A percentile compares a stretch with the other conserved stretches of the same genome.
Conservation (phyloP, 2,888 invertebrate species). For the Oeneis ivallda region DNA sequence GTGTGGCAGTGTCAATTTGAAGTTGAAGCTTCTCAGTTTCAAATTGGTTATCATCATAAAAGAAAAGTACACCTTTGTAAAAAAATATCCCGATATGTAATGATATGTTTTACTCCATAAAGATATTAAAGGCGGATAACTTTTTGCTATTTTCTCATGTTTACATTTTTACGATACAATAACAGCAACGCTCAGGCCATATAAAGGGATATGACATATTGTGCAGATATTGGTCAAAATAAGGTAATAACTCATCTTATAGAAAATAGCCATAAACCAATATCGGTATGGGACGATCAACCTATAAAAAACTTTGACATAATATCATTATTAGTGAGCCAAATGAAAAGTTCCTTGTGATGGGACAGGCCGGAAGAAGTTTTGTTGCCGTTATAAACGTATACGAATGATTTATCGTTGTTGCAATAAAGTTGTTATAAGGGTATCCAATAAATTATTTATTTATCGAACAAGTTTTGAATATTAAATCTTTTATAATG, state of each 20-base stretch:
- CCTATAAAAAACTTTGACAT: constrained; percentile 66
- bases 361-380: constrained; percentile 59
- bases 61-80: too few species aligned
- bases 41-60: too few species aligned
- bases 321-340: constrained; percentile 63
- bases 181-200: neutral
- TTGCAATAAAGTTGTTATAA: constrained; percentile 57
- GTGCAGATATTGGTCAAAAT: constrained; percentile 55
- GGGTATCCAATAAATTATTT: constrained; percentile 48
- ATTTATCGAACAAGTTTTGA: constrained; percentile 17
- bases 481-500: neutral
- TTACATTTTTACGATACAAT: constrained; percentile 7
- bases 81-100: neutral
- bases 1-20: too few species aligned
- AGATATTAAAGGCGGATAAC: neutral
- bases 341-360: constrained; percentile 61
- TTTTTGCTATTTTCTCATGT: neutral
- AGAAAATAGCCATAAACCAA: constrained; percentile 56
- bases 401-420: constrained; percentile 71
- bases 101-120: neutral
- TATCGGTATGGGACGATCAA: constrained; percentile 57
- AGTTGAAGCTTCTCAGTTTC: too few species aligned
- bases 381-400: constrained; percentile 69
- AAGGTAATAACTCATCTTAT: constrained; percentile 59
- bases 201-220: constrained; percentile 40